These are phyloP conservation scores for Xenopus petersii DNA, from an alignment of 2,797 vertebrate genomes.

Conservation along the genomic window DNA sequence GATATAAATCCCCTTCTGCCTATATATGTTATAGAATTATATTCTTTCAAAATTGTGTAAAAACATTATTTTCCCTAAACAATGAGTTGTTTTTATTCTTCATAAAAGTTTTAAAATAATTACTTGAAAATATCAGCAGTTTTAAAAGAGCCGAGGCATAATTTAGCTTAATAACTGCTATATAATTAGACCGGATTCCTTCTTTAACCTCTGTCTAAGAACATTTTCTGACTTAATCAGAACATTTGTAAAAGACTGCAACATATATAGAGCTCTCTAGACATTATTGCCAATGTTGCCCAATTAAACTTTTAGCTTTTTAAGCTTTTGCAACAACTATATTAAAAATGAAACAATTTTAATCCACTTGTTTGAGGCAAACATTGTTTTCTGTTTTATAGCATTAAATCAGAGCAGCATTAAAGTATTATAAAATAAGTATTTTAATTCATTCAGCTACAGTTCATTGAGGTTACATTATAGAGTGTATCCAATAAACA, in stretches of 20 bases:
- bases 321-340: conserved; percentile 24
- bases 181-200: conserved; percentile 31
- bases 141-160: conserved; percentile 6
- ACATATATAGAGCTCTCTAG: conserved; percentile 29
- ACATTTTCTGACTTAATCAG: conserved; percentile 36
- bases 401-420: background rate
- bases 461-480: too few species aligned
- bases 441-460: too few species aligned
- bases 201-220: conserved; percentile 35
- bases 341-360: conserved; percentile 13
- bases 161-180: conserved; percentile 33
- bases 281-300: conserved; percentile 25
- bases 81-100: background rate
- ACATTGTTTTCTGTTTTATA: conserved; percentile 13
- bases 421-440: too few species aligned
- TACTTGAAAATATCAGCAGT: conserved; percentile 26
- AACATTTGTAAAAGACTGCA: conserved; percentile 27
- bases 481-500: too few species aligned
- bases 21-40: background rate
- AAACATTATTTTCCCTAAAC: too few species aligned
- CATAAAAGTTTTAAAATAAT: conserved; percentile 7
- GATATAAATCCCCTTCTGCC: background rate
- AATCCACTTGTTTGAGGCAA: conserved; percentile 17
- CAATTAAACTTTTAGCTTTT: conserved; percentile 35
- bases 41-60: too few species aligned